A percentile compares a stretch with the other conserved stretches of the same genome.
phyloP scores from a whole-genome alignment of 2,888 invertebrate species.

The Cataglyphis cursor region DNA sequence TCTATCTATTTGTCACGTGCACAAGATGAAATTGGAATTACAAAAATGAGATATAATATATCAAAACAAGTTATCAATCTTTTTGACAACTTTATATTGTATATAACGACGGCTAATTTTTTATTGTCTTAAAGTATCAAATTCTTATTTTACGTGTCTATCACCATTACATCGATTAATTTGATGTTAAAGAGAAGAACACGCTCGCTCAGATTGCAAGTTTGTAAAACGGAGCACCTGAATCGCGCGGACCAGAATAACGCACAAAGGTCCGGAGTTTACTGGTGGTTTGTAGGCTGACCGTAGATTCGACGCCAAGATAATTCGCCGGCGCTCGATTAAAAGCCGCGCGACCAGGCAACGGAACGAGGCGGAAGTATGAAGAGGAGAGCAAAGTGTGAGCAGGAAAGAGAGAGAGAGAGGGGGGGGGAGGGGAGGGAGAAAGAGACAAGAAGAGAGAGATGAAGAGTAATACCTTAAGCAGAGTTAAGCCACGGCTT shows the following conservation, averaged over 20 bases:
- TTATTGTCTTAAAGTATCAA: not conserved
- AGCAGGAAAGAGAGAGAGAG: not conserved
- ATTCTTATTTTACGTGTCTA: not conserved
- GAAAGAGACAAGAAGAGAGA: conserved; percentile 16
- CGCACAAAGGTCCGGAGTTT: conserved; percentile 54
- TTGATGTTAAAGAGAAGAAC: conserved; percentile 16
- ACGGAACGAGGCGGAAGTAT: conserved; percentile 68
- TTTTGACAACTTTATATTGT: not conserved
- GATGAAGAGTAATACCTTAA: conserved; percentile 60
- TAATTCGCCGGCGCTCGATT: conserved; percentile 72
- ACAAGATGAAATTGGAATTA: conserved; percentile 4
- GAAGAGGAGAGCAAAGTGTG: conserved; percentile 32
- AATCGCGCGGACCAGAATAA: conserved; percentile 33
- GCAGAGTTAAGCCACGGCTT: conserved; percentile 70
- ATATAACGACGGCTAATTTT: not conserved
- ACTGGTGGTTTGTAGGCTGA: conserved; percentile 53
- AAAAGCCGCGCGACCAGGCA: conserved; percentile 68
- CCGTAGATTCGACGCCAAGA: conserved; percentile 64
- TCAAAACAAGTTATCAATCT: not conserved
- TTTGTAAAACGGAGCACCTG: conserved; percentile 41
- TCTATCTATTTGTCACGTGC: not conserved
- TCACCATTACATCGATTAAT: not conserved
- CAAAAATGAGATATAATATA: not conserved
- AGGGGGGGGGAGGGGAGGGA: not conserved
- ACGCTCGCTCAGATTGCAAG: conserved; percentile 20